Conservation (phyloP, 2,797 vertebrate species). For the Chaetodon trifasciatus region DNA sequence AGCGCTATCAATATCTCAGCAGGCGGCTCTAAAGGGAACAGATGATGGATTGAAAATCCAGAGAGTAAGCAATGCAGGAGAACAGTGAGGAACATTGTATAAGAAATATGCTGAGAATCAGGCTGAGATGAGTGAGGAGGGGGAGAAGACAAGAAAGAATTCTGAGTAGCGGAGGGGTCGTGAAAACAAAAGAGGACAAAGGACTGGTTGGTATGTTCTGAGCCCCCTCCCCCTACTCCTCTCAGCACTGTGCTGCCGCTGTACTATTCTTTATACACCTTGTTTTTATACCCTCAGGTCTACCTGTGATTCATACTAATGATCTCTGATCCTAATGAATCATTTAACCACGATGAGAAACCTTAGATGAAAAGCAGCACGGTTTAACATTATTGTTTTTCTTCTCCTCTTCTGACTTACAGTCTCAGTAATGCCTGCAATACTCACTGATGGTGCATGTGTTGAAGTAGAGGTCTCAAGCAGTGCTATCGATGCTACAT, state of each 20-base stretch:
- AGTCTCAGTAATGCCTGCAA: conserved; percentile 17
- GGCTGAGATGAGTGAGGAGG: neutral
- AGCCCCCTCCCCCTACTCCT: neutral
- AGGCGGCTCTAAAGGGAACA: conserved; percentile 21
- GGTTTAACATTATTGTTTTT: neutral
- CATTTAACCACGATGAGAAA: conserved; percentile 34
- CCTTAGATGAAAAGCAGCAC: conserved; percentile 30
- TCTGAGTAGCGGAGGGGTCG: conserved; percentile 12
- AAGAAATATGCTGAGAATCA: conserved; percentile 6
- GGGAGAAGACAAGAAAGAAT: neutral
- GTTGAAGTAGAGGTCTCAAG: conserved; percentile 14
- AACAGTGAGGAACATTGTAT: conserved; percentile 3
- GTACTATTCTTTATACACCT: conserved; percentile 23
- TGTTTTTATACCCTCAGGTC: conserved; percentile 21
- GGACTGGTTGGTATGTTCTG: conserved; percentile 14
- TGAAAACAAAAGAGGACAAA: conserved; percentile 39
- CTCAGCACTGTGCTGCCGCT: neutral
- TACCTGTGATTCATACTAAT: conserved; percentile 51
- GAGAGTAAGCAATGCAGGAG: conserved; percentile 7
- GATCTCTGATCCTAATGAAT: conserved; percentile 40
- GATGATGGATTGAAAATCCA: conserved; percentile 36
- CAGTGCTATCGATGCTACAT: conserved; percentile 14
- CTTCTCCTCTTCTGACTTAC: neutral
- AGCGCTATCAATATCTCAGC: conserved; percentile 46
- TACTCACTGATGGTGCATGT: conserved; percentile 6